phyloP scores from a whole-genome alignment of 2,113 vertebrate genomes.

The Odontophorus gujanensis region DNA sequence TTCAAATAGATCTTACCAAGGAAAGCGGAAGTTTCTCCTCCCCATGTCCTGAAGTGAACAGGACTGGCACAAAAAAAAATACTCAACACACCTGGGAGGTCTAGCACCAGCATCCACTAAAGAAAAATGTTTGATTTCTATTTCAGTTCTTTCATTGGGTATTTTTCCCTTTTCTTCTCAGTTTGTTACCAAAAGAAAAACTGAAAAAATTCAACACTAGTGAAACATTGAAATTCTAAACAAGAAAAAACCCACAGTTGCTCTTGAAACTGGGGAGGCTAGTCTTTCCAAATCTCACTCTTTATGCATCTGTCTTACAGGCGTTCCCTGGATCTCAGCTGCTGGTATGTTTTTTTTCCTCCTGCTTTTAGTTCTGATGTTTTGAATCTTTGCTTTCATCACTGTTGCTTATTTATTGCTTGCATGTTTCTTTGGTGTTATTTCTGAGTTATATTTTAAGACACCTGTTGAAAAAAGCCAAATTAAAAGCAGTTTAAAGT shows the following conservation, averaged over 20 bases:
- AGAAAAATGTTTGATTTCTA: slow-evolving; percentile 72
- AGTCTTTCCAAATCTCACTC: slow-evolving; percentile 44
- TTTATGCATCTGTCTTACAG: slow-evolving; percentile 40
- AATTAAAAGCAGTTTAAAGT: background rate
- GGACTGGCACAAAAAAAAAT: slow-evolving; percentile 72
- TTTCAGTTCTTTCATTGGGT: slow-evolving; percentile 75
- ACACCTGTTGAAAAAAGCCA: slow-evolving; percentile 57
- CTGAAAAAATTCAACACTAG: slow-evolving; percentile 62
- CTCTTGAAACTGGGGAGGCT: slow-evolving; percentile 70
- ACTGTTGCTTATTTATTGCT: slow-evolving; percentile 76
- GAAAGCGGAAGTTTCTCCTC: slow-evolving; percentile 74
- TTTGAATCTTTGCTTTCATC: slow-evolving; percentile 49
- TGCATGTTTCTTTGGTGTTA: slow-evolving; percentile 81
- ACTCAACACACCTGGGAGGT: slow-evolving; percentile 77
- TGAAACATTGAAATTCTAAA: slow-evolving; percentile 73
- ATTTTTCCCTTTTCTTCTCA: slow-evolving; percentile 71
- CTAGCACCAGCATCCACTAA: slow-evolving; percentile 82
- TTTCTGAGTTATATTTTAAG: slow-evolving; percentile 25
- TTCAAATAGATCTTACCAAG: slow-evolving; percentile 72
- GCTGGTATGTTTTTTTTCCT: slow-evolving; percentile 42
- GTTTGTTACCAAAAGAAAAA: slow-evolving; percentile 60
- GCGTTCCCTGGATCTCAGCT: slow-evolving; percentile 64
- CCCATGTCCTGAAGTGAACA: slow-evolving; percentile 73
- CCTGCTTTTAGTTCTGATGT: slow-evolving; percentile 40
- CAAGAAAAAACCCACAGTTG: slow-evolving; percentile 57